Base-by-base conservation (phyloP, 2,797 vertebrate species). In the Ispidina lecontei region DNA sequence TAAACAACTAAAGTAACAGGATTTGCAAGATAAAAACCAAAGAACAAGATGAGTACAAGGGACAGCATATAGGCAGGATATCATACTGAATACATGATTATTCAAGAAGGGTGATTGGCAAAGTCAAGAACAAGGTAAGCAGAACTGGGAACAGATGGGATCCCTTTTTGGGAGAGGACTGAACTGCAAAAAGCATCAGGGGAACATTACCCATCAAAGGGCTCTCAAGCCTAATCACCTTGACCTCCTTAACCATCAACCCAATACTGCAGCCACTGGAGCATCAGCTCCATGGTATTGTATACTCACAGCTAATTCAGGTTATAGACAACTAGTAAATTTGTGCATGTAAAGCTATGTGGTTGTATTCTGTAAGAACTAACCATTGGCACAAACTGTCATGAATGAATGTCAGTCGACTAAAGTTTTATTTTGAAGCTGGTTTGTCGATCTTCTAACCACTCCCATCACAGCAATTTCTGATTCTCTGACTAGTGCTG, bases 1-100 rank as follows among this genome's bases (percentile, higher is more conserved):
- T 12, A 41, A 86, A 52, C 12, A 72, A 9, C 43, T 75, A 47
- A 74, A 84, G 41, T 41, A 93, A 39, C 0, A 6, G 19, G 74
- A 84, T 77, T 69, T 69, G 5, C 47, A 78, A 88, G 67, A 47
- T 47, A 43, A 77, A 83, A 79, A 87, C 29, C 25, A 87, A 89
- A 82, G 65, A 62, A 37, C 26, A 65, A 44, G 63, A 70, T 26
- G 88, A 91, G 6, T 31, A 56, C 13, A 78, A 75, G 21, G 43
- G 23, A 44, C 7, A 65, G 28, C 31, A 75, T 90, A 72, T 10
- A 46, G 26, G 9, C 35, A 78, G 41, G 63, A 37, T 69, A 65
- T 84, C 39, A n/a, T 51, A 18, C 35, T 35, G 43, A 91, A 43
- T 33, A n/a, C 9, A 28, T 2, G 28, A 58, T 12, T 25, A 52